Evolutionary conservation across 1,140 invertebrate species (phyloP), one percentile per base, ranked within the genome.

Genomic region (Atta cephalotes): DNA sequence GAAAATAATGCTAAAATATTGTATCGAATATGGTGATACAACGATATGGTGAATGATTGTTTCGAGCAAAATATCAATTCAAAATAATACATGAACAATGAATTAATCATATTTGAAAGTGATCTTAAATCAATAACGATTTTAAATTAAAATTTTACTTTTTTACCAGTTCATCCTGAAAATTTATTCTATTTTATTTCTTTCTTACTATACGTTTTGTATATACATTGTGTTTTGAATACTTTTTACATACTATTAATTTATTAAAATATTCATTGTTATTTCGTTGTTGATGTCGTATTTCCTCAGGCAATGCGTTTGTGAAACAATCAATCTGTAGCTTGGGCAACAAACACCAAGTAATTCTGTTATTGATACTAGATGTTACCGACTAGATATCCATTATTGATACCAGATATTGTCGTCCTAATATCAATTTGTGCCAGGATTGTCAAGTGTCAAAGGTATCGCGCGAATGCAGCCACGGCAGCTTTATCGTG

Each of bases 351-450:
- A 49, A 68, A 21, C 31, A 9, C n/a, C 51, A 70, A 70, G 28
- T n/a, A 39, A n/a, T 56, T 6, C 21, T 28, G 45, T 81, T 56
- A 39, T 31, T 21, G n/a, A 49, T 39, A 25, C 16, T 53, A 35
- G 45, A 70, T 80, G 53, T 58, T 56, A n/a, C 51, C n/a, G 31
- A 45, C 21, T 4, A 18, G 78, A 39, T 56, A 25, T 70, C 39
- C 39, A 66, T 79, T 79, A 79, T 79, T 58, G 65, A 21, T 45
- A 70, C 49, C 51, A 56, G 78, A 70, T 81, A 81, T 70, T 63
- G 28, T 84, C 66, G 56, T 62, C 18, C 68, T 74, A 51, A 49
- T 84, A 84, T 84, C 80, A 76, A 74, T 84, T 84, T 84, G 80
- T 62, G 25, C 39, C n/a, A 21, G 56, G 53, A 12, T 45, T 60